Base-by-base conservation (phyloP, 2,888 invertebrate species). In the Spodoptera picta region DNA sequence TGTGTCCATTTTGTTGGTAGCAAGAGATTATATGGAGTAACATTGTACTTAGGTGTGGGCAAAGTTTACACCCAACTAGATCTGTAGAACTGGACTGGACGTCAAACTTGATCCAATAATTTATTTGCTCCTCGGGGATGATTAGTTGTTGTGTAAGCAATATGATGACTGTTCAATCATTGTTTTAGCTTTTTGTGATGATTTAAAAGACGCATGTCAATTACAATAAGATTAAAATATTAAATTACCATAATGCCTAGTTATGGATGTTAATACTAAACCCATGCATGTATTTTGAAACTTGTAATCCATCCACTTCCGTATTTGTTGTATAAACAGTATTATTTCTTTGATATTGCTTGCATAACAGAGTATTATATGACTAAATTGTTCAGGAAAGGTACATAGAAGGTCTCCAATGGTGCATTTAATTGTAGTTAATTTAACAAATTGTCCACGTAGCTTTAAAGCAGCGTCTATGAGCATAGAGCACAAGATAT, bases 401-500 rank as follows among this genome's bases (percentile, higher is more conserved):
- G 83, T 78, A 80, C 75, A 80, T 82, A 79, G 79, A 83, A 77
- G 84, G 85, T 87, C 86, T 88, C 83, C 83, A 86, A 93, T 93
- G 94, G 94, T 94, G 94, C 94, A 93, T 94, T 94, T 93, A 92
- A 91, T 83, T 88, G 85, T 94, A 93, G 92, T 93, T 92, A 90
- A 90, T 93, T 92, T 92, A 89, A 88, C 85, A 82, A 90, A 89
- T 86, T 92, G 92, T 92, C 93, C 92, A 91, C 88, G 73, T 92
- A 92, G 93, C 92, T 93, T 92, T 92, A 92, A 84, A 91, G 86
- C 88, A 82, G 86, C 86, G 83, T 89, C 85, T 87, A 86, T 83
- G 88, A 89, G 86, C 87, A 87, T 84, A 85, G 86, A 90, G 91
- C 92, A 91, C 90, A 91, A 90, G 89, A 88, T 87, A 86, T 85